A percentile compares a stretch with the other conserved stretches of the same genome.
Conservation (phyloP, 2,888 invertebrate species). For the Cloeon dipterum region DNA sequence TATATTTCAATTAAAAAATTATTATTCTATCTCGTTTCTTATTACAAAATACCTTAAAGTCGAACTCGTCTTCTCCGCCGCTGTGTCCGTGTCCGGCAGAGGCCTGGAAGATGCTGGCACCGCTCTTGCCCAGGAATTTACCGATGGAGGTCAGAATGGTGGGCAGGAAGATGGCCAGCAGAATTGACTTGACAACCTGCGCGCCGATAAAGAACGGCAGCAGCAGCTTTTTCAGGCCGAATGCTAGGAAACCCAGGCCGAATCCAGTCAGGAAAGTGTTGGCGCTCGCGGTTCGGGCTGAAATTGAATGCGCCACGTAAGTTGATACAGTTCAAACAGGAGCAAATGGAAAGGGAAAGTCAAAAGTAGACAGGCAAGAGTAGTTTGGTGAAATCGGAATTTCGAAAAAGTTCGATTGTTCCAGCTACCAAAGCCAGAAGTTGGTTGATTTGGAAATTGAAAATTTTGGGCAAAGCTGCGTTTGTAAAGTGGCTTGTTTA, state of each 20-base stretch:
- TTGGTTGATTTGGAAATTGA: no score
- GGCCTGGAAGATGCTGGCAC: conserved; percentile 22
- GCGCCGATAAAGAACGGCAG: conserved; percentile 60
- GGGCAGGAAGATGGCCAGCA: conserved; percentile 65
- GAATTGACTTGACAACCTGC: conserved; percentile 58
- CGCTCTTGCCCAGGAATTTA: conserved; percentile 65
- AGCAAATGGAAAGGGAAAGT: no score
- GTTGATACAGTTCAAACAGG: no score
- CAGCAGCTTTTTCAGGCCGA: conserved; percentile 62
- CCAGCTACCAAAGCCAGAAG: no score
- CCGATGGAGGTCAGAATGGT: conserved; percentile 63
- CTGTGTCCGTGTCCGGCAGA: conserved; percentile 22
- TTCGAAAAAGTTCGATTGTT: no score
- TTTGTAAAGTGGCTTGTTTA: no score
- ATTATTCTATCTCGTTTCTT: no score
- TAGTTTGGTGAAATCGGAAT: no score
- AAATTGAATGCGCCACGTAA: no score
- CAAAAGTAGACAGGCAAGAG: no score
- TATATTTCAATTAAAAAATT: no score
- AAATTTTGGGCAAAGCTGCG: no score
- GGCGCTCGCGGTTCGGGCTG: conserved; percentile 17
- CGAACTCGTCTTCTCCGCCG: conserved; percentile 34
- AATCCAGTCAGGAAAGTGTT: conserved; percentile 38
- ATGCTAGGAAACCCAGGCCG: conserved; percentile 42
- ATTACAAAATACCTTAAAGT: conserved; percentile 60